phyloP scores from a whole-genome alignment of 2,113 vertebrate species.

The Pollachius pollachius region DNA sequence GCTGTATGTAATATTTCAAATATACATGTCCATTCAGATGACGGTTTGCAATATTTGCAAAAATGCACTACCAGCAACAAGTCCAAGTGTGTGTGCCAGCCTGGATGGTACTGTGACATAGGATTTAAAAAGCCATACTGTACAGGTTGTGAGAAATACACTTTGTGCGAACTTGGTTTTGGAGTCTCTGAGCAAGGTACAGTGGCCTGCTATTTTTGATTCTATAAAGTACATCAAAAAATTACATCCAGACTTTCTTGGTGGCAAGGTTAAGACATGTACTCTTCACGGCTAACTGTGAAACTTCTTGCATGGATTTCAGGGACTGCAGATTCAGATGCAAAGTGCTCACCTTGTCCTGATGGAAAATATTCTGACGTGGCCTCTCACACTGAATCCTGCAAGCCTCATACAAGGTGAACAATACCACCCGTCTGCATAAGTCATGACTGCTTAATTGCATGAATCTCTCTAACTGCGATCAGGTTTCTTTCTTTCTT shows the following conservation, averaged over 20 bases:
- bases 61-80: slow-evolving; percentile 41
- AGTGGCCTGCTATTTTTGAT: background rate
- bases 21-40: slow-evolving; percentile 32
- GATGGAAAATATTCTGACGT: slow-evolving; percentile 59
- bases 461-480: slow-evolving; percentile 13
- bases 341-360: slow-evolving; percentile 48
- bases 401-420: slow-evolving; percentile 61
- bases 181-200: slow-evolving; percentile 56
- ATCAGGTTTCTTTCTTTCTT: background rate
- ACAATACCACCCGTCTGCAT: slow-evolving; percentile 9
- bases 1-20: background rate
- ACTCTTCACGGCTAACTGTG: too few species aligned
- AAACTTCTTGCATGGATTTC: slow-evolving; percentile 7
- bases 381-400: slow-evolving; percentile 25
- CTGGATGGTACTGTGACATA: slow-evolving; percentile 43
- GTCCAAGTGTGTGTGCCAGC: slow-evolving; percentile 54
- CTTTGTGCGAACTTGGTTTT: slow-evolving; percentile 17
- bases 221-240: background rate
- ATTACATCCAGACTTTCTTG: background rate
- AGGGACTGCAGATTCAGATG: slow-evolving; percentile 45
- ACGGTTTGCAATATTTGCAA: slow-evolving; percentile 35
- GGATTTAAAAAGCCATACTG: background rate
- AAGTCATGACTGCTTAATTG: background rate
- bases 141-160: slow-evolving; percentile 18
- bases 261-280: too few species aligned